phyloP scores from a whole-genome alignment of 2,113 vertebrate species.

The Motacilla alba region DNA sequence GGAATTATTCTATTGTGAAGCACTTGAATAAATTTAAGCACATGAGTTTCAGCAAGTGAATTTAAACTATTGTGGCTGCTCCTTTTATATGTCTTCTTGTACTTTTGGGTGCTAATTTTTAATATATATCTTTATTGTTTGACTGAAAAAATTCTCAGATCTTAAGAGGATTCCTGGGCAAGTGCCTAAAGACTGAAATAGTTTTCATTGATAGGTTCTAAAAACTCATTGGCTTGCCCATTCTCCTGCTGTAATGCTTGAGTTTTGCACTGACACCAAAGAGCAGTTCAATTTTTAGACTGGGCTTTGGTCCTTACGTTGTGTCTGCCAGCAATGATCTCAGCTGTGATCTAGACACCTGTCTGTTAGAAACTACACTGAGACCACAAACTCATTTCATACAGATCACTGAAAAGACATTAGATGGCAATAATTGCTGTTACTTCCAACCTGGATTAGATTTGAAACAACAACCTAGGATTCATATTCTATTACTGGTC shows the following conservation, averaged over 20 bases:
- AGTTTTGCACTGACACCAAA: not conserved
- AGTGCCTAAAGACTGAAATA: not conserved
- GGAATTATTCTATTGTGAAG: not conserved
- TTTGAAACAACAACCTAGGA: slow-evolving; percentile 39
- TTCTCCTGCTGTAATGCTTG: not conserved
- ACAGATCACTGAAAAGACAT: slow-evolving; percentile 38
- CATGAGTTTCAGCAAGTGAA: not conserved
- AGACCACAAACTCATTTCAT: slow-evolving; percentile 54
- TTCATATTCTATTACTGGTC: slow-evolving; percentile 50
- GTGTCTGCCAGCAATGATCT: not conserved
- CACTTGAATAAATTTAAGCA: not conserved
- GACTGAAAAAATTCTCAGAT: not conserved
- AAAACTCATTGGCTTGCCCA: not conserved
- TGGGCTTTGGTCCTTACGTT: not conserved
- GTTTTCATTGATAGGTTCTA: not conserved
- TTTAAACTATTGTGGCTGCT: not conserved
- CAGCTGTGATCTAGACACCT: slow-evolving; percentile 19
- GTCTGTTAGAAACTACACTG: slow-evolving; percentile 1
- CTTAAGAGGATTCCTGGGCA: not conserved
- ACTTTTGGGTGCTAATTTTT: not conserved
- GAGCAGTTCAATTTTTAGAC: not conserved
- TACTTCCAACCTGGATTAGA: slow-evolving; percentile 48
- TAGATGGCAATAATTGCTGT: slow-evolving; percentile 45
- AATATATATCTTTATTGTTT: not conserved
- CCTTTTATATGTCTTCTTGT: not conserved